A percentile compares a stretch with the other conserved stretches of the same genome.
Evolutionary conservation across 2,113 vertebrate species (phyloP).

Genomic region (Brachyhypopomus occidentalis): DNA sequence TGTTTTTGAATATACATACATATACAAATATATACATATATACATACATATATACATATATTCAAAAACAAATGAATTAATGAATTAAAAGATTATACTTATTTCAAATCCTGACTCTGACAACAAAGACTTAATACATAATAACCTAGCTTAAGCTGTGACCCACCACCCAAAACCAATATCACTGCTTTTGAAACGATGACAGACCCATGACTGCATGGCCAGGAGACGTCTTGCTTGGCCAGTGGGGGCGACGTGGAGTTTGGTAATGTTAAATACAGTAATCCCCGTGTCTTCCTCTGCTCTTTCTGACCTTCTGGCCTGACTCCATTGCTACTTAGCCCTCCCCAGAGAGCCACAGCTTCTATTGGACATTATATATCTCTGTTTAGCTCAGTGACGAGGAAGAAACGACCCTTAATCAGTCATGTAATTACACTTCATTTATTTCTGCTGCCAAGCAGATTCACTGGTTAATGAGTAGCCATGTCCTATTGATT

Average conservation of each 20-base stretch:
- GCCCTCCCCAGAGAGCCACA: constrained; percentile 65
- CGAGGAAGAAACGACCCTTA: constrained; percentile 66
- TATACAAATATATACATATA: too few species aligned
- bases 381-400: constrained; percentile 67
- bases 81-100: neutral
- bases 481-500: constrained; percentile 63
- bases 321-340: constrained; percentile 64
- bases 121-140: neutral
- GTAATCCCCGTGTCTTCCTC: constrained; percentile 78
- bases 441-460: constrained; percentile 76
- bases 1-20: too few species aligned
- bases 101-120: neutral
- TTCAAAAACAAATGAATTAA: neutral
- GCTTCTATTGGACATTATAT: constrained; percentile 63
- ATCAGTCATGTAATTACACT: constrained; percentile 74
- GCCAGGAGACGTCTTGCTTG: constrained; percentile 67
- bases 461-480: constrained; percentile 71
- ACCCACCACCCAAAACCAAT: constrained; percentile 52
- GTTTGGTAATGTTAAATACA: constrained; percentile 70
- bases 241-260: constrained; percentile 69
- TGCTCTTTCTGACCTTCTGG: constrained; percentile 71
- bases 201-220: constrained; percentile 59
- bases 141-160: constrained; percentile 50
- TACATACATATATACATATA: too few species aligned
- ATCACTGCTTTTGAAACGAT: constrained; percentile 63